Conservation (phyloP, 2,113 vertebrate species). For the Chelonoidis abingdonii region DNA sequence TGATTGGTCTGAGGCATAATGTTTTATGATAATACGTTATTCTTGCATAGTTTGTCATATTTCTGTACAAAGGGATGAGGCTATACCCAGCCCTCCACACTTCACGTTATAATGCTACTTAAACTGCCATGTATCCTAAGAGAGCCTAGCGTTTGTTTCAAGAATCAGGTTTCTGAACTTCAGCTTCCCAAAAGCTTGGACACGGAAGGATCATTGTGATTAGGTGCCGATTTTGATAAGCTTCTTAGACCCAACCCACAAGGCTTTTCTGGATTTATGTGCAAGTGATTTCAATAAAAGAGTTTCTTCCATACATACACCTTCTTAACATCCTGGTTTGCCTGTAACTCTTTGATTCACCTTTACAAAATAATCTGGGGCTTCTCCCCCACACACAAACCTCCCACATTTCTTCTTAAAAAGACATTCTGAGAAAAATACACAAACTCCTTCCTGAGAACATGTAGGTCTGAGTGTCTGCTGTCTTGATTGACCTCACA, state of each 20-base stretch:
- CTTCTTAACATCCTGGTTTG: conserved; percentile 12
- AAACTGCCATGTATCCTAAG: background rate
- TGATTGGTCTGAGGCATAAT: background rate
- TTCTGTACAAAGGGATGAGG: background rate
- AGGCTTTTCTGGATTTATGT: conserved; percentile 65
- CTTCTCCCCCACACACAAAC: background rate
- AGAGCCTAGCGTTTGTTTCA: background rate
- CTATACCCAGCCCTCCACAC: accelerated
- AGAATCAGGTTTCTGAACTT: conserved; percentile 23
- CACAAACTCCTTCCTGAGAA: background rate
- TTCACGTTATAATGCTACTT: background rate
- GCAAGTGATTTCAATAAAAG: conserved; percentile 68
- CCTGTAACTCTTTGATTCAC: conserved; percentile 25
- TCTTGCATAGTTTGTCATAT: background rate
- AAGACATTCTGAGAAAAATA: background rate
- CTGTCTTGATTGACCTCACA: no score
- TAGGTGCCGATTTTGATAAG: conserved; percentile 39
- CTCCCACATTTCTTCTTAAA: background rate
- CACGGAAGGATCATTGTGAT: conserved; percentile 61
- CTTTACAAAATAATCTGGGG: background rate
- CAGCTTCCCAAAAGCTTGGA: conserved; percentile 30
- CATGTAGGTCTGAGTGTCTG: background rate
- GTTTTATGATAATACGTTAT: background rate
- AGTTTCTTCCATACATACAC: conserved; percentile 66
- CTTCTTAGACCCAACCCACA: conserved; percentile 30